phyloP scores from a whole-genome alignment of 2,113 vertebrate species.

The Callorhinus ursinus region DNA sequence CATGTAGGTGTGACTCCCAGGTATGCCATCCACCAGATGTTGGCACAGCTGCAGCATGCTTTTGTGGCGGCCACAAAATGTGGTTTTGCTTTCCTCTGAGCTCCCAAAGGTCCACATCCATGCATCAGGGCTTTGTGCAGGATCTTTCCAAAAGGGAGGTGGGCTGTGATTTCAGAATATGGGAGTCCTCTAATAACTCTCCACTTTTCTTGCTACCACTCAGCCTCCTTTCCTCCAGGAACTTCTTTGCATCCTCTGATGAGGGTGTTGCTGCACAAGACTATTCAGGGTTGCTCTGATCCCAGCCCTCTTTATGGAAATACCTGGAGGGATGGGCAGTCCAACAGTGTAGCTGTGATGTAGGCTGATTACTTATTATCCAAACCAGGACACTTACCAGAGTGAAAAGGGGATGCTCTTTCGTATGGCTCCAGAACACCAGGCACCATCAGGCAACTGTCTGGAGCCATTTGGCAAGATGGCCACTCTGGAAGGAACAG shows the following conservation, averaged over 20 bases:
- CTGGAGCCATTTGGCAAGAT: accelerated
- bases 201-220: not conserved
- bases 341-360: not conserved
- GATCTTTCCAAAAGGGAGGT: not conserved
- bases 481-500: not conserved
- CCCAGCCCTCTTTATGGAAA: not conserved
- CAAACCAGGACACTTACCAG: not conserved
- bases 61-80: not conserved
- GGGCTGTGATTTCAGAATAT: not conserved
- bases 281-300: not conserved
- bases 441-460: not conserved
- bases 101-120: not conserved
- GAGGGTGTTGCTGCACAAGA: not conserved
- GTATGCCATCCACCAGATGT: not conserved
- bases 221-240: not conserved
- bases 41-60: accelerated
- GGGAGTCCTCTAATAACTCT: not conserved
- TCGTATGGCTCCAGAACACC: not conserved
- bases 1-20: not conserved
- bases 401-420: not conserved
- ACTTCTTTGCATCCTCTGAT: not conserved
- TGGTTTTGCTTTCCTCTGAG: not conserved
- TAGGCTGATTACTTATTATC: not conserved
- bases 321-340: not conserved
- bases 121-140: not conserved